Evolutionary conservation across 2,888 invertebrate genomes (phyloP).

Genomic region (Lapara coniferarum): DNA sequence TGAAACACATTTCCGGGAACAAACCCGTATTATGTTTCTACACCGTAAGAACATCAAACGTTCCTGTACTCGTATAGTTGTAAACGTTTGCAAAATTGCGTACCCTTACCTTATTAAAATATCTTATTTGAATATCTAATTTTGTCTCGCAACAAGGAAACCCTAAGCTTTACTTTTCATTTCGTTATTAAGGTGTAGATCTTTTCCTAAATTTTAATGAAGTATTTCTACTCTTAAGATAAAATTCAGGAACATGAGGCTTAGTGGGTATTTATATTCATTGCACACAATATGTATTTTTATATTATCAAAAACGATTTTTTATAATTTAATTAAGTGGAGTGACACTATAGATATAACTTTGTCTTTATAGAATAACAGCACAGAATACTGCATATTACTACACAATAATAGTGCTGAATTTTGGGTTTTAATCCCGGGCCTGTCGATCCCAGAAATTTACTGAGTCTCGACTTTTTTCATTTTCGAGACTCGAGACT

Average conservation of each 20-base stretch:
- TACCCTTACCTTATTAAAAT: constrained; percentile 21
- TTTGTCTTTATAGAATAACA: no score
- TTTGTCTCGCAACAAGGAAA: neutral
- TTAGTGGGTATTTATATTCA: no score
- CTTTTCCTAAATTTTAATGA: neutral
- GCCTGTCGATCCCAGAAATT: no score
- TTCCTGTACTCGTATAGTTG: neutral
- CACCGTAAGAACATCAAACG: neutral
- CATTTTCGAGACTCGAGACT: no score
- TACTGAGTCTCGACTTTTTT: no score
- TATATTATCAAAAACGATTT: neutral
- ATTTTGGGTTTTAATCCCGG: no score
- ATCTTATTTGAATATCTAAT: constrained; percentile 5
- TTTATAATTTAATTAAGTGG: no score
- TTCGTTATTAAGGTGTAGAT: constrained; percentile 4
- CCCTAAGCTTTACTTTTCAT: constrained; percentile 15
- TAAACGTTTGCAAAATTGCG: neutral
- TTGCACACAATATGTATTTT: no score
- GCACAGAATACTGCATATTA: no score
- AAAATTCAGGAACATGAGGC: neutral
- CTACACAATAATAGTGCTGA: no score
- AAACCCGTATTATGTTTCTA: constrained; percentile 1
- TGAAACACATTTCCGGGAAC: neutral
- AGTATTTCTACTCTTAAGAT: neutral
- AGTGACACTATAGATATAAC: no score